Evolutionary conservation across 2,113 vertebrate genomes (phyloP).

Genomic region (Melozone crissalis): DNA sequence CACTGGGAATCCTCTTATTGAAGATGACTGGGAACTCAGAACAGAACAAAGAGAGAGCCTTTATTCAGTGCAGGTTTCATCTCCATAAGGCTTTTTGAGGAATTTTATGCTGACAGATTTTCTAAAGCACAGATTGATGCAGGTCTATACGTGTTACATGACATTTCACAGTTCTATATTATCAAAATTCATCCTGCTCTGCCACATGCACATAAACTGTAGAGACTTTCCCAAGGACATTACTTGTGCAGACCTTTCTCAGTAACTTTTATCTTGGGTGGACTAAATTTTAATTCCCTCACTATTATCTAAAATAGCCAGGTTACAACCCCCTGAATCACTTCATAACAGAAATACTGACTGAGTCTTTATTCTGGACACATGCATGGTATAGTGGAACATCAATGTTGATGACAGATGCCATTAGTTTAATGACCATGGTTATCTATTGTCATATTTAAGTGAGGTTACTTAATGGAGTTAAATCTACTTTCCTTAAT

Average conservation of each 20-base stretch:
- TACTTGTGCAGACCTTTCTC: background rate
- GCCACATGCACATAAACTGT: background rate
- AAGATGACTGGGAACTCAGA: background rate
- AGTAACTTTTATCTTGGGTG: background rate
- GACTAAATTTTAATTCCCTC: background rate
- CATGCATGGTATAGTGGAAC: background rate
- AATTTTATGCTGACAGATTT: background rate
- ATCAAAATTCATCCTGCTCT: background rate
- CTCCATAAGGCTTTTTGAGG: background rate
- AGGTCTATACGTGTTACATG: background rate
- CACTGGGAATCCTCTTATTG: background rate
- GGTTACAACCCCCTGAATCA: background rate
- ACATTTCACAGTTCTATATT: background rate
- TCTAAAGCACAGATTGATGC: background rate
- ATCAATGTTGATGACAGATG: constrained; percentile 44
- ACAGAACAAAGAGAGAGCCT: background rate
- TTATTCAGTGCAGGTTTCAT: background rate
- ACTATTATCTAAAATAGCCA: background rate
- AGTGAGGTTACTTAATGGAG: constrained; percentile 45
- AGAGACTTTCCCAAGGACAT: background rate
- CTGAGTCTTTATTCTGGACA: background rate
- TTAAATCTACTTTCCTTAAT: constrained; percentile 59
- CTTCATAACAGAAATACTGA: background rate
- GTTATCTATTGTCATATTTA: constrained; percentile 58
- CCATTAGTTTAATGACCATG: constrained; percentile 54